These are phyloP conservation scores for Leptinotarsa undecemlineata DNA, from an alignment of 1,140 invertebrate genomes.

Conservation along the genomic window DNA sequence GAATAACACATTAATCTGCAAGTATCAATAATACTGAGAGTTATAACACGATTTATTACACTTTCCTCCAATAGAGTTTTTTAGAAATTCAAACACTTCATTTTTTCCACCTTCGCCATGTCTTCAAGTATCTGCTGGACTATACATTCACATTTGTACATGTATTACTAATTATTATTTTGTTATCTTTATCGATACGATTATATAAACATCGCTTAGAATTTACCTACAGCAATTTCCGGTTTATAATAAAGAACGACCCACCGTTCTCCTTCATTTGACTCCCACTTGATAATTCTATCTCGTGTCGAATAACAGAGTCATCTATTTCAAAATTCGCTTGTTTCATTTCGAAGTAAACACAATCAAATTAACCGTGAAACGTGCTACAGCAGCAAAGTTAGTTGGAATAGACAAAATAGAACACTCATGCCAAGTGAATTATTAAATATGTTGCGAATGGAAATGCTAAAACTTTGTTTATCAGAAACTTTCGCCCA, in stretches of 20 bases:
- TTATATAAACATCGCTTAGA: no score
- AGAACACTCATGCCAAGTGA: not conserved
- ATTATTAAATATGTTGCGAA: not conserved
- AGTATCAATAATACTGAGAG: no score
- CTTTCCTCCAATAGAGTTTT: no score
- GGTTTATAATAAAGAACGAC: not conserved
- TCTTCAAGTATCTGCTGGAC: no score
- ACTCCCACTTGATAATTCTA: not conserved
- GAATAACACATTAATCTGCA: no score
- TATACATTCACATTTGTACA: no score
- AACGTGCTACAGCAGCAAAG: not conserved
- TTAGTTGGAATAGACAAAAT: not conserved
- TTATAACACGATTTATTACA: no score
- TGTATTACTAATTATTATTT: no score
- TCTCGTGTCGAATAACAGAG: not conserved
- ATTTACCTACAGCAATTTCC: no score
- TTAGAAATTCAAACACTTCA: no score
- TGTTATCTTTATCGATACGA: no score
- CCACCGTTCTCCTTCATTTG: not conserved
- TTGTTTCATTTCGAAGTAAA: not conserved
- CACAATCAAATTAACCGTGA: not conserved
- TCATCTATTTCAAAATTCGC: not conserved
- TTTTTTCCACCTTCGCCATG: no score
- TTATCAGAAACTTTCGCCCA: not conserved
- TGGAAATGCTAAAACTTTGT: slow-evolving; percentile 5